phyloP scores from a whole-genome alignment of 2,888 invertebrate species.

The Serrognathus titanus region DNA sequence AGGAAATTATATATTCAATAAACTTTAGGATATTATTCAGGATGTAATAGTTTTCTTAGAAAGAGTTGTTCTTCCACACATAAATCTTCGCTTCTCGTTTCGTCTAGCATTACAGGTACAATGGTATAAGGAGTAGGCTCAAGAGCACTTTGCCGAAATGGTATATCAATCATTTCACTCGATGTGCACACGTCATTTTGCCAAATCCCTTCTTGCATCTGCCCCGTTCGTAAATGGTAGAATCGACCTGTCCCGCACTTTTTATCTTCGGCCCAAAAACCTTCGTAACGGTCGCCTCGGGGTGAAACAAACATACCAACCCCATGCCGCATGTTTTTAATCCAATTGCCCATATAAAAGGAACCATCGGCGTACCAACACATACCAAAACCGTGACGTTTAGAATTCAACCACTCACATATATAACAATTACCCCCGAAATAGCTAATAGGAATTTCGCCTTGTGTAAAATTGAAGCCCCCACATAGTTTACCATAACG shows the following conservation, averaged over 20 bases:
- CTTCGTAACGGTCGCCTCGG: slow-evolving; percentile 56
- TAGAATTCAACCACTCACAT: slow-evolving; percentile 54
- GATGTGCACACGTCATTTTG: slow-evolving; percentile 51
- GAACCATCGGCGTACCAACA: slow-evolving; percentile 60
- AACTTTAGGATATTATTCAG: too few relatives aligned
- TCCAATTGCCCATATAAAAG: slow-evolving; percentile 63
- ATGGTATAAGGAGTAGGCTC: slow-evolving; percentile 57
- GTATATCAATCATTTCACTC: slow-evolving; percentile 58
- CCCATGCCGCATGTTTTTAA: slow-evolving; percentile 38
- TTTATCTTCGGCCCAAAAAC: slow-evolving; percentile 55
- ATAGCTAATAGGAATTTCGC: too few relatives aligned
- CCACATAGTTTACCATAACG: slow-evolving; percentile 55
- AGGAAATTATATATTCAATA: too few relatives aligned
- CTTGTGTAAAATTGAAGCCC: slow-evolving; percentile 27
- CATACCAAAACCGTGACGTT: slow-evolving; percentile 58
- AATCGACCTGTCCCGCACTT: slow-evolving; percentile 63
- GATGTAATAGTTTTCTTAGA: too few relatives aligned
- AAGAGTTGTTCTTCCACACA: too few relatives aligned
- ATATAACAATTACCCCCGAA: slow-evolving; percentile 52
- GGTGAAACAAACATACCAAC: slow-evolving; percentile 29
- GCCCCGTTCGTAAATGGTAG: slow-evolving; percentile 62
- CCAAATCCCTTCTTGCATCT: slow-evolving; percentile 67
- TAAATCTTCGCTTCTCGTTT: too few relatives aligned
- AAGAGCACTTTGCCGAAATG: slow-evolving; percentile 56
- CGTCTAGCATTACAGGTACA: slow-evolving; percentile 44